Percentiles rank a stretch among this genome's conserved stretches.
Conservation (phyloP, 1,140 invertebrate species). For the Tigriopus japonicus region DNA sequence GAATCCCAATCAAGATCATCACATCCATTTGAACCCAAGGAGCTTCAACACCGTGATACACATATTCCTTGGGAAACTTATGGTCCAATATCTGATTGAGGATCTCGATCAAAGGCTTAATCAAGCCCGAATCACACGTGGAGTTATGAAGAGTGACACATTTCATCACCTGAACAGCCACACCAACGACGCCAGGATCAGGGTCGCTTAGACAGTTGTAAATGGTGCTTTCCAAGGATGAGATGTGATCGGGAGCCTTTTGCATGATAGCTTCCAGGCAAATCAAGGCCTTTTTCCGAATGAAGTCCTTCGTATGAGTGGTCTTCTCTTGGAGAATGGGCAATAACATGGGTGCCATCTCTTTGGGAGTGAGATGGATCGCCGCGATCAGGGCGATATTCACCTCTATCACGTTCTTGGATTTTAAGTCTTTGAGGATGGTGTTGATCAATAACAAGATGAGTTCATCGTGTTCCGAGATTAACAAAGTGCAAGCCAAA, state of each 20-base stretch:
- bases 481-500: not conserved
- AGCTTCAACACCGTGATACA: not conserved
- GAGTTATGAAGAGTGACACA: no score
- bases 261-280: not conserved
- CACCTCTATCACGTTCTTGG: not conserved
- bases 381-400: conserved; percentile 2
- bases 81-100: not conserved
- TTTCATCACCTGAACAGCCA: not conserved
- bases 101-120: not conserved
- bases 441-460: conserved; percentile 5
- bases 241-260: not conserved
- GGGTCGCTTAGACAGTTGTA: not conserved
- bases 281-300: conserved; percentile 1
- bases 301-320: conserved; percentile 10
- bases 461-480: not conserved
- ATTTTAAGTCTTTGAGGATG: conserved; percentile 1
- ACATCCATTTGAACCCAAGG: conserved; percentile 1
- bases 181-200: not conserved
- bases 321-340: conserved; percentile 1
- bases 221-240: not conserved
- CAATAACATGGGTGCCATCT: conserved; percentile 2
- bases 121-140: no score
- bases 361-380: not conserved
- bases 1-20: not conserved
- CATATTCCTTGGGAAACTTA: not conserved